phyloP scores from a whole-genome alignment of 2,888 invertebrate species.

The Volucella bombylans region DNA sequence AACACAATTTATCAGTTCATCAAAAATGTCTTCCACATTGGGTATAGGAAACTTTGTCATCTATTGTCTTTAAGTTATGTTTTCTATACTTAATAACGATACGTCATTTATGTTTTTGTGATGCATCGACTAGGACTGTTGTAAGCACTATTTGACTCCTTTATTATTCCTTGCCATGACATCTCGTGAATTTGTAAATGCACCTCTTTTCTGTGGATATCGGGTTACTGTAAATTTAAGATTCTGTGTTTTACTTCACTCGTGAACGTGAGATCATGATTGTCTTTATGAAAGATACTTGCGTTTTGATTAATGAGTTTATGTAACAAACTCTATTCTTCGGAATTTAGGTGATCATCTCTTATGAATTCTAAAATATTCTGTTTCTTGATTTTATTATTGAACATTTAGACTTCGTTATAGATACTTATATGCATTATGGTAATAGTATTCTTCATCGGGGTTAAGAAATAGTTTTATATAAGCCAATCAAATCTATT shows the following conservation, averaged over 20 bases:
- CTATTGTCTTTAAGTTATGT: not conserved
- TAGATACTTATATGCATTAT: slow-evolving; percentile 12
- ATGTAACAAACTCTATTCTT: too few species aligned
- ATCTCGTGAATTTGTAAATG: not conserved
- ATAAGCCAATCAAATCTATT: too few species aligned
- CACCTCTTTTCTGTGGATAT: not conserved
- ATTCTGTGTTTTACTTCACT: slow-evolving; percentile 19
- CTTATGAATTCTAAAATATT: too few species aligned
- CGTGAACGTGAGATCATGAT: not conserved
- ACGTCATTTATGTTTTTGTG: not conserved
- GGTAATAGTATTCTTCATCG: too few species aligned
- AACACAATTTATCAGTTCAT: not conserved
- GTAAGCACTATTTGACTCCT: not conserved
- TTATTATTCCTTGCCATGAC: too few species aligned
- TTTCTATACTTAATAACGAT: not conserved
- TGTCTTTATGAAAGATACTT: not conserved
- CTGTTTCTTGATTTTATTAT: too few species aligned
- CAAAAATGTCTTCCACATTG: not conserved
- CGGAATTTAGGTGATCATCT: too few species aligned
- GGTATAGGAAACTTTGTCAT: not conserved
- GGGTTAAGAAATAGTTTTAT: too few species aligned
- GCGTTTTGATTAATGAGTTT: too few species aligned
- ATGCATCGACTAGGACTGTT: not conserved
- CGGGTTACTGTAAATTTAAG: not conserved
- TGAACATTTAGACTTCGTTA: too few species aligned